phyloP scores from a whole-genome alignment of 1,140 invertebrate genomes.

The Brachionus angularis region DNA sequence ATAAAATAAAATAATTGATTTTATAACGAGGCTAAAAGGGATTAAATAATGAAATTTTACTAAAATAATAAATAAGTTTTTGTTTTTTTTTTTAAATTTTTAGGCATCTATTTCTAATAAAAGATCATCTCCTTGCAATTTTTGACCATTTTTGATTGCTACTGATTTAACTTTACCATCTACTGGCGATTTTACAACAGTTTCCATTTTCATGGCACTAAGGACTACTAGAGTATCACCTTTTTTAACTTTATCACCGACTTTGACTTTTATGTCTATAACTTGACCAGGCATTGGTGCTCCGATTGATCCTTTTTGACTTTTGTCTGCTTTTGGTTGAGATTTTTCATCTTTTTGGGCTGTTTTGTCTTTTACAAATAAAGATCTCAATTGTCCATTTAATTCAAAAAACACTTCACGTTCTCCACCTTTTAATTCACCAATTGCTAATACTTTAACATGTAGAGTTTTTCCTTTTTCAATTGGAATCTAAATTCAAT shows the following conservation, averaged over 20 bases:
- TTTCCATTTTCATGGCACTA: constrained; percentile 83
- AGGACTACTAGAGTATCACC: constrained; percentile 85
- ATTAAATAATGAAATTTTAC: background rate
- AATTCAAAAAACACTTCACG: constrained; percentile 97
- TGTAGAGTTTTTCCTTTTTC: constrained; percentile 91
- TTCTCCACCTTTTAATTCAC: constrained; percentile 80
- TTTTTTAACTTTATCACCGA: constrained; percentile 74
- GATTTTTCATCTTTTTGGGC: constrained; percentile 85
- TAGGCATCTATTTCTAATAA: constrained; percentile 64
- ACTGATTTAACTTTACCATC: constrained; percentile 77
- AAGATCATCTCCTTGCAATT: constrained; percentile 90
- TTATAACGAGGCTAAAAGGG: background rate
- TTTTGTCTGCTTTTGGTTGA: constrained; percentile 88
- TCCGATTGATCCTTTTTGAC: constrained; percentile 77
- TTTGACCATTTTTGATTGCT: constrained; percentile 74
- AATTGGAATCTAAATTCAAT: no score
- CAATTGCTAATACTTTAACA: constrained; percentile 87
- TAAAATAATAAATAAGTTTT: no score
- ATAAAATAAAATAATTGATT: no score
- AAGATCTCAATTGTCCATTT: constrained; percentile 90
- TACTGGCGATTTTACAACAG: constrained; percentile 88
- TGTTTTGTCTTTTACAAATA: constrained; percentile 84
- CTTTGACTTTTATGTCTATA: constrained; percentile 68
- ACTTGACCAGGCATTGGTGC: constrained; percentile 96
- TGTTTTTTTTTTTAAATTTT: no score